phyloP scores from a whole-genome alignment of 2,797 vertebrate species.

The Acomys russatus region DNA sequence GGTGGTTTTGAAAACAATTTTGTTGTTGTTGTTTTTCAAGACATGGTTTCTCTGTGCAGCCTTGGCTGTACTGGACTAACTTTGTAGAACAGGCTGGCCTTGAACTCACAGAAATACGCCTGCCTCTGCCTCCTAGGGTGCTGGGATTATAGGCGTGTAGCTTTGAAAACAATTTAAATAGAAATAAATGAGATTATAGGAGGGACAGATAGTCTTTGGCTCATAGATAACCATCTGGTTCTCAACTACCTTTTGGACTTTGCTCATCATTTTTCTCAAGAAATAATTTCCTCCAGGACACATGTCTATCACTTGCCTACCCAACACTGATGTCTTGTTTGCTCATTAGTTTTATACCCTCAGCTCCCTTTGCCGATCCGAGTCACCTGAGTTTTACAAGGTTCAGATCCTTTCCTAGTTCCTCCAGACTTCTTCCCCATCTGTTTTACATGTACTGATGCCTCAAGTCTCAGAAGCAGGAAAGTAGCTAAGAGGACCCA shows the following conservation, averaged over 20 bases:
- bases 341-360: not conserved
- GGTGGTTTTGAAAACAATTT: conserved; percentile 5
- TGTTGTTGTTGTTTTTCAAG: no score
- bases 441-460: not conserved
- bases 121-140: no score
- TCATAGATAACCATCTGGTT: conserved; percentile 46
- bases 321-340: not conserved
- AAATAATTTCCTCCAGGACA: conserved; percentile 54
- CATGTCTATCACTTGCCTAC: not conserved
- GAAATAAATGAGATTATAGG: conserved; percentile 24
- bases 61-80: no score
- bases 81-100: no score
- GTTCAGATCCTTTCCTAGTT: not conserved
- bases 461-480: not conserved
- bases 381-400: not conserved
- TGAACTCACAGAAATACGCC: no score
- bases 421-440: not conserved
- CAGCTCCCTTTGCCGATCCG: not conserved
- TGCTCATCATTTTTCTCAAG: conserved; percentile 36
- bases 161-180: conserved; percentile 2
- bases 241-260: conserved; percentile 55
- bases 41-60: no score
- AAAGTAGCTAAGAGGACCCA: conserved; percentile 2
- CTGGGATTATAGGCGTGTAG: not conserved
- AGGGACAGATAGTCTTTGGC: not conserved